Evolutionary conservation across 2,888 invertebrate genomes (phyloP).

Genomic region (Stenurella melanura): DNA sequence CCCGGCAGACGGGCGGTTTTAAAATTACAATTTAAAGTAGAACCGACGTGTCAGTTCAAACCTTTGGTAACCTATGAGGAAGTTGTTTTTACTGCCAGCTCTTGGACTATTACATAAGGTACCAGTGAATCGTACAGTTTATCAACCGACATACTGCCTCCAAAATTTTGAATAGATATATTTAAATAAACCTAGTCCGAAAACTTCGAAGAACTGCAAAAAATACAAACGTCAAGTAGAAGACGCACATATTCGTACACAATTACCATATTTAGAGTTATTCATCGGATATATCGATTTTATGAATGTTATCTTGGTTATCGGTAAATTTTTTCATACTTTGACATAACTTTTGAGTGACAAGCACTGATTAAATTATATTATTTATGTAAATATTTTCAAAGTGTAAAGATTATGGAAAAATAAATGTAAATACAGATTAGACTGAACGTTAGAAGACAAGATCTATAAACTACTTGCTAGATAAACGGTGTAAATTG

Average conservation of each 20-base stretch:
- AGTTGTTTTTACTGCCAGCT: too few species aligned
- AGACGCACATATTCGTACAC: neutral
- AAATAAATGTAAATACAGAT: neutral
- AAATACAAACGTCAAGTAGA: neutral
- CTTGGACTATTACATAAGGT: too few species aligned
- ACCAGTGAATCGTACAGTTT: too few species aligned
- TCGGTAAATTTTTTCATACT: neutral
- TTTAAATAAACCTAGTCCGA: too few species aligned
- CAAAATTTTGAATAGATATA: too few species aligned
- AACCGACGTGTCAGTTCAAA: too few species aligned
- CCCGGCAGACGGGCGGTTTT: too few species aligned
- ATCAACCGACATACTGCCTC: too few species aligned
- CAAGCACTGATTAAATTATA: neutral
- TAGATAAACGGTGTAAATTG: too few species aligned
- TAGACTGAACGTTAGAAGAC: neutral
- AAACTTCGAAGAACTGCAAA: too few species aligned
- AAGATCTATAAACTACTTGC: neutral
- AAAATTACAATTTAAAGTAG: too few species aligned
- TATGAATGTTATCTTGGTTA: neutral
- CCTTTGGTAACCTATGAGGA: too few species aligned
- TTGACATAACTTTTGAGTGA: neutral
- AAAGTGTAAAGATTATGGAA: neutral
- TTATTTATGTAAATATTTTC: neutral
- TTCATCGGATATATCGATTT: neutral
- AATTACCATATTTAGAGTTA: neutral